Base-by-base conservation (phyloP, 1,140 invertebrate genomes). In the Achatina immaculata region DNA sequence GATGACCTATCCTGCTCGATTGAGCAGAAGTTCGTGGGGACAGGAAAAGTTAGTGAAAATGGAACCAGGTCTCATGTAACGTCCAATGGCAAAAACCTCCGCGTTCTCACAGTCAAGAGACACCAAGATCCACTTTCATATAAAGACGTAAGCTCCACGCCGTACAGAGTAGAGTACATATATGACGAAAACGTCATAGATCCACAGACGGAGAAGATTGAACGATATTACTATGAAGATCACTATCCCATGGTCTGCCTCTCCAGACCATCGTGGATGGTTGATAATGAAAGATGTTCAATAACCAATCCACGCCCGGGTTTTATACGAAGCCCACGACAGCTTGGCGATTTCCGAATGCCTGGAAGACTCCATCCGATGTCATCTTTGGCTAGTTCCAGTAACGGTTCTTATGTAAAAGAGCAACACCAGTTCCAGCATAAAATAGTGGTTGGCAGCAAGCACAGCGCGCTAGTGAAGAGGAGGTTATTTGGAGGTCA, bases 121-220 rank as follows among this genome's bases (percentile, higher is more conserved):
- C 79, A 78, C 62, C 65, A 71, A 58, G 45, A 36, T n/a, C 42
- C 65, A 0, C 38, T 42, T n/a, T 36, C 76, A 19, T 71, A 21
- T 48, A 43, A 24, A 16, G 48, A 71, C 42, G 48, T 73, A n/a
- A 36, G 19, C 14, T 14, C 72, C n/a, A 24, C 4, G 14, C n/a
- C n/a, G 43, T 84, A 69, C 51, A 86, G 86, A 45, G 84, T 89
- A 14, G 89, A 90, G 79, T 90, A 88, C 51, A 85, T 89, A 65
- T 89, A 90, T 62, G 89, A 90, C 69, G 89, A 89, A 72, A 87
- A 85, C 62, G 88, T 90, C 6, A 81, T 89, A 4, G 89, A 90
- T 81, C 83, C 84, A 14, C 87, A 88, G 65, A 90, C 88, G 14
- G 88, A 89, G 81, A 86, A 88, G 76, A 82, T 90, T 7, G 88